Evolutionary conservation across 1,140 invertebrate genomes (phyloP).

Genomic region (Lepidostoma basale): DNA sequence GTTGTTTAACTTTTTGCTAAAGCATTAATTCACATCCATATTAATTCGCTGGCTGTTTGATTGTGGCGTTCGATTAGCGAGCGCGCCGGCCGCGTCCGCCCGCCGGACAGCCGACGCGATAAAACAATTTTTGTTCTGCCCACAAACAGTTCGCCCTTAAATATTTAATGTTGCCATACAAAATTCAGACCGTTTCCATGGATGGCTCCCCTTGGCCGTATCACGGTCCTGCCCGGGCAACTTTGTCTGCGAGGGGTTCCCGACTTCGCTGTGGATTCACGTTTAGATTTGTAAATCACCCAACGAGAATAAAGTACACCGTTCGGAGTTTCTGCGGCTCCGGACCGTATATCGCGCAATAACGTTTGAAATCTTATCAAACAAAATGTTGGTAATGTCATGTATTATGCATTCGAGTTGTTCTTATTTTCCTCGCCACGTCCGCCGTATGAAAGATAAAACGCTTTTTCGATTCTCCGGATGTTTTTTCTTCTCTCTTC

Average conservation of each 20-base stretch:
- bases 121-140: background rate
- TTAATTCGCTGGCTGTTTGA: background rate
- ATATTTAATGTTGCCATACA: conserved; percentile 9
- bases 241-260: conserved; percentile 6
- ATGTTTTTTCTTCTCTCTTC: too few relatives aligned
- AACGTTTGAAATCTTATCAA: too few relatives aligned
- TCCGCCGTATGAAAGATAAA: too few relatives aligned
- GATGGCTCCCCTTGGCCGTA: background rate
- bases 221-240: background rate
- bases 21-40: background rate
- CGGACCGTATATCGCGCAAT: too few relatives aligned
- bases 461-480: too few relatives aligned
- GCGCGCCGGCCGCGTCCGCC: too few relatives aligned
- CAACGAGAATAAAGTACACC: too few relatives aligned
- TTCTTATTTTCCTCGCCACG: too few relatives aligned
- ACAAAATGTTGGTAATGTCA: too few relatives aligned
- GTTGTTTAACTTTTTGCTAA: background rate
- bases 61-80: background rate
- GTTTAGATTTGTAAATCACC: too few relatives aligned
- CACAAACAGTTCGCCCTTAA: background rate
- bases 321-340: too few relatives aligned
- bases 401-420: too few relatives aligned
- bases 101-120: background rate
- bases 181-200: background rate
- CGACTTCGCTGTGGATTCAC: background rate